These are phyloP conservation scores for Heptranchias perlo DNA, from an alignment of 2,113 vertebrate genomes.

Conservation along the genomic window DNA sequence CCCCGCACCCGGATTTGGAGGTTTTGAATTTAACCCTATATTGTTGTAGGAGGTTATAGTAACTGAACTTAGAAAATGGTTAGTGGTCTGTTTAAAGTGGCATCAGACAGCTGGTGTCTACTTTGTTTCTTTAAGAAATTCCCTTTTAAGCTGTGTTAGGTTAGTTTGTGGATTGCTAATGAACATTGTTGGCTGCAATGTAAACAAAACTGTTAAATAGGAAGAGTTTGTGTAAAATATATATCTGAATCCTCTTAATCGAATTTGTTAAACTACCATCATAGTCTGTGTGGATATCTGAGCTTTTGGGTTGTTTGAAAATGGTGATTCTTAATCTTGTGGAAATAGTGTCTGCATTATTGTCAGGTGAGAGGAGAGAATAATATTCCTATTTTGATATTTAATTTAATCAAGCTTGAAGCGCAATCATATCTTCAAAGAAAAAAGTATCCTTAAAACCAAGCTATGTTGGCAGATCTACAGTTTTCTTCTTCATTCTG, in stretches of 20 bases:
- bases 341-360: neutral
- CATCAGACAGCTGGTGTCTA: neutral
- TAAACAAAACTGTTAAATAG: neutral
- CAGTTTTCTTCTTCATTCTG: neutral
- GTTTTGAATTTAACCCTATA: too few relatives aligned
- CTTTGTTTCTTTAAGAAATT: neutral
- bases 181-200: neutral
- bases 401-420: constrained; percentile 2
- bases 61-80: neutral
- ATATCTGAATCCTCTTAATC: neutral
- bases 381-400: constrained; percentile 6
- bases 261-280: neutral
- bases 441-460: neutral
- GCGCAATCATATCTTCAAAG: neutral
- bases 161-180: neutral
- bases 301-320: neutral
- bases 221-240: neutral
- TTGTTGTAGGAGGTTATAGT: neutral
- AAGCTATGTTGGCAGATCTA: neutral
- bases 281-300: neutral
- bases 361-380: neutral
- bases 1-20: too few relatives aligned
- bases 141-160: neutral
- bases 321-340: neutral
- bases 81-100: neutral